Conservation (phyloP, 2,797 vertebrate species). For the Mus minutoides region DNA sequence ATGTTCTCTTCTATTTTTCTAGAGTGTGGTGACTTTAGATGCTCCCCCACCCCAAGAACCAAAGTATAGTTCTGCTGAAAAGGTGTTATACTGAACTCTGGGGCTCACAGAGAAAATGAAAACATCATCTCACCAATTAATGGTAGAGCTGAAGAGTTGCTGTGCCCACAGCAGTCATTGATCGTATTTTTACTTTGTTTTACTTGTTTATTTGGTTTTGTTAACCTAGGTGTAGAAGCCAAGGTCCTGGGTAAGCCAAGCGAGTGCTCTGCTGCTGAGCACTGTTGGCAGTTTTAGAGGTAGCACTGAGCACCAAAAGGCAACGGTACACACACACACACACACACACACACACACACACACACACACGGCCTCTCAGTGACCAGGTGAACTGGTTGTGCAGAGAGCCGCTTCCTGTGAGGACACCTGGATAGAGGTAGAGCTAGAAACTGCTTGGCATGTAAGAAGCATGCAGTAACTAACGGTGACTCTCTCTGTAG, state of each 20-base stretch:
- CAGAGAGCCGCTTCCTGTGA: background rate
- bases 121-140: background rate
- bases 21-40: background rate
- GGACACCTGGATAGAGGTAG: background rate
- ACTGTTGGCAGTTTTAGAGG: background rate
- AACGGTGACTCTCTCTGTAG: background rate
- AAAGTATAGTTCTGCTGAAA: background rate
- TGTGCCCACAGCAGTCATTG: background rate
- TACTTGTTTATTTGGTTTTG: background rate
- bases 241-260: background rate
- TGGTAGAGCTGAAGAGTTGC: background rate
- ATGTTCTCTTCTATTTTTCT: background rate
- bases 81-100: background rate
- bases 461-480: background rate
- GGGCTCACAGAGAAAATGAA: background rate
- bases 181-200: background rate
- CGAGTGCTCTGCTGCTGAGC: background rate
- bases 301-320: background rate
- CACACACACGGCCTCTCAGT: background rate
- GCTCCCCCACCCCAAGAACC: background rate
- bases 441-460: background rate
- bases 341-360: no score
- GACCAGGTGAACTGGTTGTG: background rate
- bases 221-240: background rate
- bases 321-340: background rate